Conservation (phyloP, 2,888 invertebrate species). For the Isoperla grammatica region DNA sequence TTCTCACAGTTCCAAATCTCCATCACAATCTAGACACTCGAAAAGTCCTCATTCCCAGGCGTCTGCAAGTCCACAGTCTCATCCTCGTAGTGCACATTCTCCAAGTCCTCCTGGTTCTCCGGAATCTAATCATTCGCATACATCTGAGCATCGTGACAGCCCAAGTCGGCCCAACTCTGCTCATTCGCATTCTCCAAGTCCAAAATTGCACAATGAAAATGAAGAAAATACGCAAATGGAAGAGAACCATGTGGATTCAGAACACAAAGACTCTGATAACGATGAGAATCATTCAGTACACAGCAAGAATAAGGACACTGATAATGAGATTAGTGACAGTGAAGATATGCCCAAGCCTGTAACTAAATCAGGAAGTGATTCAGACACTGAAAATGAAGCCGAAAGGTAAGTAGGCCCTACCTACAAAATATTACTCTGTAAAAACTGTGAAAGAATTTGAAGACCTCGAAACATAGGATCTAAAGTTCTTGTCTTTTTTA, state of each 20-base stretch:
- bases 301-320: conserved; percentile 14
- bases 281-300: conserved; percentile 23
- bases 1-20: conserved; percentile 15
- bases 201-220: conserved; percentile 29
- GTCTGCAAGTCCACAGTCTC: neutral
- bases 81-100: conserved; percentile 1
- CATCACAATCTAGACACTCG: neutral
- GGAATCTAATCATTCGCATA: conserved; percentile 20
- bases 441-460: neutral
- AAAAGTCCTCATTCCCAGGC: conserved; percentile 17
- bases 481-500: neutral
- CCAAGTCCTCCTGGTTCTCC: conserved; percentile 17
- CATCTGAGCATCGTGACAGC: conserved; percentile 6
- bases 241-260: conserved; percentile 36
- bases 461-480: neutral
- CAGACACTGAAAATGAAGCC: conserved; percentile 43
- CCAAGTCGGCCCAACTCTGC: neutral
- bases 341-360: conserved; percentile 31
- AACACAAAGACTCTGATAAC: conserved; percentile 34
- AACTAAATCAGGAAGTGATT: conserved; percentile 41
- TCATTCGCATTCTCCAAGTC: conserved; percentile 31
- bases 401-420: conserved; percentile 31
- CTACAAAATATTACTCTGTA: neutral
- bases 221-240: conserved; percentile 31
- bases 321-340: conserved; percentile 41